Evolutionary conservation across 2,888 invertebrate species (phyloP), one percentile per base, ranked within the genome.

Genomic region (Palloptera scutellata): DNA sequence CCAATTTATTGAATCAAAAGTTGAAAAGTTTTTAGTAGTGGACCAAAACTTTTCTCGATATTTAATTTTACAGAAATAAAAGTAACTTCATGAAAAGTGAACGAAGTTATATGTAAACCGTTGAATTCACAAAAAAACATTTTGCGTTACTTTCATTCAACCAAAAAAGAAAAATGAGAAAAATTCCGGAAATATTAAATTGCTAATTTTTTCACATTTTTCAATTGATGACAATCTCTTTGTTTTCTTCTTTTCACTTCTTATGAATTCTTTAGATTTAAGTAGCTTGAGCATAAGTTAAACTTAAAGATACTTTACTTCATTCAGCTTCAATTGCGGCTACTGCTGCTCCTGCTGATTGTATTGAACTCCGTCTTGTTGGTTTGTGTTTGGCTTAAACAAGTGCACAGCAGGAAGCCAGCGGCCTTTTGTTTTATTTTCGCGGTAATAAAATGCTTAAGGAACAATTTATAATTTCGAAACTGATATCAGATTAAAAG

Each of bases 221-320:
- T 75, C 75, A 75, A 71, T 69, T 71, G 80, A 80, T 80, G 81
- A 79, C 81, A 80, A 81, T 80, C 80, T 80, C 79, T 80, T 72
- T 78, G 81, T 82, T 81, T 81, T 80, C 79, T 80, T 72, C 78
- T 82, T 82, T 81, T 81, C 81, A 82, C 81, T 81, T 81, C 82
- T 82, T 80, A 78, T 76, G 80, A 76, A 77, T 76, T 77, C 72
- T 72, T 72, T 19, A 6, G 41, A 58, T 40, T 64, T 30, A 30
- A 30, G 30, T 30, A 30, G 6, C 30, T 30, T 30, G 30, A 30
- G 30, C 30, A 30, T 2, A 30, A 30, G 30, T 30, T 30, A 30
- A 30, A 30, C 30, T 30, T 30, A 30, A 30, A 30, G 30, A 30
- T 30, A 30, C 30, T 30, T 30, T 30, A 30, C 30, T 30, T 30